Percentiles rank a stretch among this genome's conserved stretches.
Evolutionary conservation across 2,797 vertebrate species (phyloP).

Genomic region (Rhincodon typus): DNA sequence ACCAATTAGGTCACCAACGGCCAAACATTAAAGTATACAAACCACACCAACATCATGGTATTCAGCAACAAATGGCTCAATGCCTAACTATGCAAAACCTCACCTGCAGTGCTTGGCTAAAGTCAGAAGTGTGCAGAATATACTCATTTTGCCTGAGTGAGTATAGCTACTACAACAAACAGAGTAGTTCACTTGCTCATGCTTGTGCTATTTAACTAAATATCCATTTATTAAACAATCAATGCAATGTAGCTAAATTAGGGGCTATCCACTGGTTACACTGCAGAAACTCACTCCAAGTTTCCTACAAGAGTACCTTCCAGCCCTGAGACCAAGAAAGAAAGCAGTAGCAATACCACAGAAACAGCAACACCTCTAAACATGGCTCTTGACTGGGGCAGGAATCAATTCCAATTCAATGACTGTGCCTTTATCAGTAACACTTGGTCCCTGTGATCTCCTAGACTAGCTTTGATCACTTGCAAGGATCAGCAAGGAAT

Average conservation of each 20-base stretch:
- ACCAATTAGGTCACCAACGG: background rate
- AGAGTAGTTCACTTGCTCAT: background rate
- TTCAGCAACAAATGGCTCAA: background rate
- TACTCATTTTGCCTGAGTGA: background rate
- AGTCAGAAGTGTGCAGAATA: background rate
- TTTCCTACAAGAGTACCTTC: background rate
- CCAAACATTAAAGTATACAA: background rate
- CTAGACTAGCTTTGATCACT: background rate
- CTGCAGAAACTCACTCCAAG: background rate
- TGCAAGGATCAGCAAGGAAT: background rate
- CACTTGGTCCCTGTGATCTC: background rate
- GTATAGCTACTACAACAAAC: background rate
- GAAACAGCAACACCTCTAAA: background rate
- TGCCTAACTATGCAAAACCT: background rate
- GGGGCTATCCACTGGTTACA: background rate
- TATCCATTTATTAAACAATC: background rate
- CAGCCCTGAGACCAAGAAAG: background rate
- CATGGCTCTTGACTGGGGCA: background rate
- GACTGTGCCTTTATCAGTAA: background rate
- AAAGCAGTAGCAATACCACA: background rate
- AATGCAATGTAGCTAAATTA: background rate
- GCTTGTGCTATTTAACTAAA: background rate
- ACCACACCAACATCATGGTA: background rate
- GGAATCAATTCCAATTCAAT: background rate
- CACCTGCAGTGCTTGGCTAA: background rate